A percentile compares a stretch with the other conserved stretches of the same genome.
These are phyloP conservation scores for Yponomeuta evonymella DNA, from an alignment of 2,888 invertebrate genomes.

Conservation along the genomic window DNA sequence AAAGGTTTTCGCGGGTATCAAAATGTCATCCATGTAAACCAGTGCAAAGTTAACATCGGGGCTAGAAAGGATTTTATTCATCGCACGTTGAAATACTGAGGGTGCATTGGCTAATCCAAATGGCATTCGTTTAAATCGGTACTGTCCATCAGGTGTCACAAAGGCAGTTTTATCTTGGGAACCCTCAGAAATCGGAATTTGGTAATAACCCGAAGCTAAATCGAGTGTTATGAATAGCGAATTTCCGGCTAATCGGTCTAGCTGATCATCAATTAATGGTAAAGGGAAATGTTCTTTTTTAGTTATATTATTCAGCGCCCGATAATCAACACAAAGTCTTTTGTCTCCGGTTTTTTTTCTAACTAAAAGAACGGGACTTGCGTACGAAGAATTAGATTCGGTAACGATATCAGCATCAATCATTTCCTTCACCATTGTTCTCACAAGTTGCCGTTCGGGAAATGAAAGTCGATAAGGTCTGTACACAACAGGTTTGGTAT, in stretches of 20 bases:
- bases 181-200: constrained; percentile 14
- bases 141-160: constrained; percentile 21
- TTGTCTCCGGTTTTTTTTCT: constrained; percentile 14
- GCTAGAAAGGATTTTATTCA: constrained; percentile 14
- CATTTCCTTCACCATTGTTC: constrained; percentile 12
- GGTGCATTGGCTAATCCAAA: constrained; percentile 13
- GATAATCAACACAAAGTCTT: constrained; percentile 18
- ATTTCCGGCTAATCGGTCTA: constrained; percentile 18
- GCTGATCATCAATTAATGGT: constrained; percentile 23
- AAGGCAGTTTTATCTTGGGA: constrained; percentile 18
- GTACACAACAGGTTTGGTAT: background rate
- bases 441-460: background rate
- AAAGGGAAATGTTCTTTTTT: constrained; percentile 27
- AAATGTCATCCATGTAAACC: constrained; percentile 13
- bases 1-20: constrained; percentile 1
- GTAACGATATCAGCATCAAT: constrained; percentile 11
- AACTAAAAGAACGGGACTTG: constrained; percentile 16
- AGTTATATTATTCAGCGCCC: constrained; percentile 20
- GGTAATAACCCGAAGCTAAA: constrained; percentile 18
- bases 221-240: constrained; percentile 18
- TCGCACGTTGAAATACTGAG: constrained; percentile 16
- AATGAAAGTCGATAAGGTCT: constrained; percentile 4
- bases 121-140: constrained; percentile 16
- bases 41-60: constrained; percentile 17
- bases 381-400: constrained; percentile 14